A percentile compares a stretch with the other conserved stretches of the same genome.
phyloP scores from a whole-genome alignment of 1,140 invertebrate species.

The Drosophila nasuta region DNA sequence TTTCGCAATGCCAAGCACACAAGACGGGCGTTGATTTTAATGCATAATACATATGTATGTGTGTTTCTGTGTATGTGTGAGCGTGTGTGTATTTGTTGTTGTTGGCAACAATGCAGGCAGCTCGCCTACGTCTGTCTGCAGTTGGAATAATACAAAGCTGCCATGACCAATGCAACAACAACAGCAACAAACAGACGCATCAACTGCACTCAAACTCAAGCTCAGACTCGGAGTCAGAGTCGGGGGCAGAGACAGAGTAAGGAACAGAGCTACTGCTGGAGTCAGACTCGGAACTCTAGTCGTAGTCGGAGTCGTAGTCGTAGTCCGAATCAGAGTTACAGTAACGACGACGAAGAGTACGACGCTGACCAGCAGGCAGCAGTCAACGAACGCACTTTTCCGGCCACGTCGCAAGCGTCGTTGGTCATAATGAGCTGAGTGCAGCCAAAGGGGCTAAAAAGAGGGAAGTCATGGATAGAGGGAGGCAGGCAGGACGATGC shows the following conservation, averaged over 20 bases:
- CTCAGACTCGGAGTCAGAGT: background rate
- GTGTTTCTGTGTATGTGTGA: conserved; percentile 14
- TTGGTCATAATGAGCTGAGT: conserved; percentile 71
- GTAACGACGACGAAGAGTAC: conserved; percentile 9
- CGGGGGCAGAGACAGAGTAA: background rate
- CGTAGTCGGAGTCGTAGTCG: background rate
- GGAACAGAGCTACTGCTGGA: background rate
- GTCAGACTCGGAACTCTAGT: conserved; percentile 6
- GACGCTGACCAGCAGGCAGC: conserved; percentile 67
- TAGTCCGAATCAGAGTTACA: conserved; percentile 9
- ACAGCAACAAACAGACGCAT: conserved; percentile 38
- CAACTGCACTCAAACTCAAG: conserved; percentile 52
- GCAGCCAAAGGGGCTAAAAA: background rate
- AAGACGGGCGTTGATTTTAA: conserved; percentile 83
- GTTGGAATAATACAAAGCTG: conserved; percentile 72
- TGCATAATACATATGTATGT: conserved; percentile 69
- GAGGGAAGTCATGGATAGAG: too few species aligned
- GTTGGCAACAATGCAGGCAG: conserved; percentile 40
- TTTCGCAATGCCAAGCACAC: conserved; percentile 65
- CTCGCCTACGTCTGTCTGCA: conserved; percentile 60
- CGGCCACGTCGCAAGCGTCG: conserved; percentile 60
- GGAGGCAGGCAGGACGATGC: conserved; percentile 47
- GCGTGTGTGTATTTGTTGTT: conserved; percentile 20
- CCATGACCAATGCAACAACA: conserved; percentile 50
- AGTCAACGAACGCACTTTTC: conserved; percentile 83